Evolutionary conservation across 2,888 invertebrate genomes (phyloP).

Genomic region (Ornithoptera alexandrae): DNA sequence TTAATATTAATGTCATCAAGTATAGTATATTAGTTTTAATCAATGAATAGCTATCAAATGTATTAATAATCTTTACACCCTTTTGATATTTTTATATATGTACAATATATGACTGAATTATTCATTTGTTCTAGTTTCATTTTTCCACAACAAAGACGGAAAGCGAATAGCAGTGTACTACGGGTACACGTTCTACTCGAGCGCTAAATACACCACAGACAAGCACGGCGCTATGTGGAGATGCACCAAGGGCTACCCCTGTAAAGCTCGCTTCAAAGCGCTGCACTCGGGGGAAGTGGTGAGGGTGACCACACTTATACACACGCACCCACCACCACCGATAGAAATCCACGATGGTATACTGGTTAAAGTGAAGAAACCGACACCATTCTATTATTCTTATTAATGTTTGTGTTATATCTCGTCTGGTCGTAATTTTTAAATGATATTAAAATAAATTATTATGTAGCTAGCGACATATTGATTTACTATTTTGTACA

Average conservation of each 20-base stretch:
- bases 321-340: slow-evolving; percentile 43
- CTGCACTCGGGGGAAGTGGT: slow-evolving; percentile 38
- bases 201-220: slow-evolving; percentile 31
- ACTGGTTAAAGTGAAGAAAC: slow-evolving; percentile 31
- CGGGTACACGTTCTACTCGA: slow-evolving; percentile 48
- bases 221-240: slow-evolving; percentile 45
- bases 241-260: slow-evolving; percentile 50
- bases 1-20: too few species aligned
- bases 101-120: neutral
- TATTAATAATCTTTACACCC: too few species aligned
- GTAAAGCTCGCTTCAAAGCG: slow-evolving; percentile 51
- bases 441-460: too few species aligned
- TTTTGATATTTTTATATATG: neutral
- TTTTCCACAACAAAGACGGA: slow-evolving; percentile 42
- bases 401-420: slow-evolving; percentile 1
- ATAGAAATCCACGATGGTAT: slow-evolving; percentile 38
- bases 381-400: slow-evolving; percentile 8
- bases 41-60: too few species aligned
- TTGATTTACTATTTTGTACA: too few species aligned
- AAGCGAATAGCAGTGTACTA: slow-evolving; percentile 45
- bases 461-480: too few species aligned
- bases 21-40: too few species aligned
- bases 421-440: too few species aligned
- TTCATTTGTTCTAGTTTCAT: slow-evolving; percentile 41
- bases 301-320: slow-evolving; percentile 40